These are phyloP conservation scores for Actinostola sp. DNA, from an alignment of 92 coral and sea anemone genomes.

Conservation along the genomic window DNA sequence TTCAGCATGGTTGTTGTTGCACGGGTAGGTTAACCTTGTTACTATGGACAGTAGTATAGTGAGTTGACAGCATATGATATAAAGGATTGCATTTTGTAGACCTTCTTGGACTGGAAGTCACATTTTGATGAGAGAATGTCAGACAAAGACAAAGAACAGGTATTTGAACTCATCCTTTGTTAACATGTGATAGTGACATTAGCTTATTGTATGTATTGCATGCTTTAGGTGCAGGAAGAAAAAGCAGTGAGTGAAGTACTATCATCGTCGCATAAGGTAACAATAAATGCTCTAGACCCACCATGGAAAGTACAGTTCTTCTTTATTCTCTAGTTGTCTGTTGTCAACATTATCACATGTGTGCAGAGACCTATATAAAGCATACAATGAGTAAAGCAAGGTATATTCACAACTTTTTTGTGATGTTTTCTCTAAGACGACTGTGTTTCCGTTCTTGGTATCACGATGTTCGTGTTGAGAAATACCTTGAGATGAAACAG, in stretches of 20 bases:
- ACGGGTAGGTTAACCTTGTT: slow-evolving; percentile 60
- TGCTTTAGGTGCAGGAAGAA: slow-evolving; percentile 53
- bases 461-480: slow-evolving; percentile 66
- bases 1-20: slow-evolving; percentile 46
- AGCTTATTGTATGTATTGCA: neutral
- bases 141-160: slow-evolving; percentile 59
- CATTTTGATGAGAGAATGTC: slow-evolving; percentile 51
- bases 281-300: too few relatives aligned
- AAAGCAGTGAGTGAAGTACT: slow-evolving; percentile 56
- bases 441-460: slow-evolving; percentile 83
- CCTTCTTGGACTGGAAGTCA: slow-evolving; percentile 73
- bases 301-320: too few relatives aligned
- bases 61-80: too few relatives aligned
- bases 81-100: slow-evolving; percentile 40
- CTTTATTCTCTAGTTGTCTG: too few relatives aligned
- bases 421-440: slow-evolving; percentile 64
- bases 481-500: slow-evolving; percentile 52
- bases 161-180: slow-evolving; percentile 7
- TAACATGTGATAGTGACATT: too few relatives aligned
- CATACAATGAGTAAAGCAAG: too few relatives aligned
- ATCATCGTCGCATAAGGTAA: slow-evolving; percentile 60
- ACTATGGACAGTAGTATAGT: neutral
- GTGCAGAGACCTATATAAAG: too few relatives aligned
- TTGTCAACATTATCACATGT: too few relatives aligned
- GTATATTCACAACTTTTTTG: too few relatives aligned